Base-by-base conservation (phyloP, 2,113 vertebrate genomes). In the Opisthocomus hoazin region DNA sequence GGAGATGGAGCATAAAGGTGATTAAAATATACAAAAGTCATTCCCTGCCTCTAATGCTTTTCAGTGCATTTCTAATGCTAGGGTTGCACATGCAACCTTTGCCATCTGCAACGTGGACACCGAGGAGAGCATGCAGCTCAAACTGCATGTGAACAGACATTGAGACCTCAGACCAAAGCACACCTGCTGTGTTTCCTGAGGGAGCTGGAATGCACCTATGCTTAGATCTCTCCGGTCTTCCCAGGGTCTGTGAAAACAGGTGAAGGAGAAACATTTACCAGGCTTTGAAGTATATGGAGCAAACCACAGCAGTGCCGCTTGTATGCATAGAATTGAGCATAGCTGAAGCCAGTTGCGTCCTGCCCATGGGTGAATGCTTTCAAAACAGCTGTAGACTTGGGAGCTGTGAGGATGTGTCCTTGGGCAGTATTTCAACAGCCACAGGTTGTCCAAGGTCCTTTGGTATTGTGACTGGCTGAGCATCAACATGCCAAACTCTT, bases 311-410 rank as follows among this genome's bases (percentile, higher is more conserved):
- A 36, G 26, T 14, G 14, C 2, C 37, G 24, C 29, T 54, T 63
- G 36, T 4, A 5, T 4, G 15, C 27, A 13, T 0, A 58, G 50
- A 51, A n/a, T 0, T 19, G 53, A 39, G 11, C 2, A 26, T 30
- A 32, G 57, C 57, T 80, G 50, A 54, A 73, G 36, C 58, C 76
- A 53, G 12, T 61, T 65, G 43, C 39, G 81, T 23, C 30, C 5
- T 90, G 7, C 20, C 16, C 48, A 4, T 54, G 66, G 27, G 20
- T 50, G 71, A 86, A 50, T 23, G 48, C 24, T 88, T 76, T 74
- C 66, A 54, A 64, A 93, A 30, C 14, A 91, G 36, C 57, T 19
- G 0, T 41, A 65, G 76, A 37, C 68, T 58, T 70, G 36, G 26
- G 27, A 82, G 27, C 1, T 1, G 46, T 6, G 30, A 63, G 14